Percentiles rank a stretch among this genome's conserved stretches.
phyloP scores from a whole-genome alignment of 2,113 vertebrate genomes.

The Cebus imitator region DNA sequence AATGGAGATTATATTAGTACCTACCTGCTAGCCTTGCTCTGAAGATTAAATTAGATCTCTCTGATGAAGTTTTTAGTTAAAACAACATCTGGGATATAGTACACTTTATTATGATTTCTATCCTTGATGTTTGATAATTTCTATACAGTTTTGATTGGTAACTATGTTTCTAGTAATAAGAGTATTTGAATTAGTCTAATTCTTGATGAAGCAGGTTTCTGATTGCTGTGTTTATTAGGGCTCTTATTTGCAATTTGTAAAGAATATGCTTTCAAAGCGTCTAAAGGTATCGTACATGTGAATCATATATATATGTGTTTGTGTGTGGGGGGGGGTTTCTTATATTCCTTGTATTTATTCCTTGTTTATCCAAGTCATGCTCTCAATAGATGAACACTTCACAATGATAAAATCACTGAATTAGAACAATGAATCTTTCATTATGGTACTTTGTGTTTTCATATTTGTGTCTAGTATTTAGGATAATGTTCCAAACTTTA shows the following conservation, averaged over 20 bases:
- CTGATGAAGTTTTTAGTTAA: background rate
- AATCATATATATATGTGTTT: background rate
- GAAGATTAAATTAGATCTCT: background rate
- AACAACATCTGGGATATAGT: background rate
- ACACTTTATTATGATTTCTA: background rate
- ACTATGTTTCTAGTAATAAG: background rate
- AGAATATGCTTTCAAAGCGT: background rate
- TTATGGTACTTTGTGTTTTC: constrained; percentile 6
- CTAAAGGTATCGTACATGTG: background rate
- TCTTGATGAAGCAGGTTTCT: background rate
- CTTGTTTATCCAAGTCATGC: background rate
- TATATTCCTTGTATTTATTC: background rate
- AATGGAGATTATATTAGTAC: background rate
- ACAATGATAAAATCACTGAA: constrained; percentile 7
- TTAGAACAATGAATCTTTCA: background rate
- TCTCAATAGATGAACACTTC: background rate
- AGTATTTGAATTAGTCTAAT: background rate
- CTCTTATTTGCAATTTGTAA: background rate
- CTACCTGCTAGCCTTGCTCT: background rate
- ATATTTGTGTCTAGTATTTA: background rate
- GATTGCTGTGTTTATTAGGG: background rate
- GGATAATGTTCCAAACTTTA: background rate
- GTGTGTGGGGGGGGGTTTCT: background rate
- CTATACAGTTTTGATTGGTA: background rate
- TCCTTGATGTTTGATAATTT: background rate